A percentile compares a stretch with the other conserved stretches of the same genome.
Conservation (phyloP, 1,140 invertebrate species). For the Prorops nasuta region DNA sequence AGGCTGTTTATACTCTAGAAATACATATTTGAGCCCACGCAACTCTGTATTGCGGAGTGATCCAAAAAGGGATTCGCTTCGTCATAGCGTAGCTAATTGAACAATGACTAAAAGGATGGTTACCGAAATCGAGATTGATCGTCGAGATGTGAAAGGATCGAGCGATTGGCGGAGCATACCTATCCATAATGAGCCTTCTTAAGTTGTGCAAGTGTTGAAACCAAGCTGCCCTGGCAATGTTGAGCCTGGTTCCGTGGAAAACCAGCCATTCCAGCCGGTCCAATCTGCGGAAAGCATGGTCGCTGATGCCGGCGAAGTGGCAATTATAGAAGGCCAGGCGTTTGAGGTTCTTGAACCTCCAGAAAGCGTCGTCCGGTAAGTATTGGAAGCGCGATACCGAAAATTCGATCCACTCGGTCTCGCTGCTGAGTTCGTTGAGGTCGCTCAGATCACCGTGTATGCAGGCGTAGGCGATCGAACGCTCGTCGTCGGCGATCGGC, state of each 20-base stretch:
- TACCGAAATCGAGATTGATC: too few species aligned
- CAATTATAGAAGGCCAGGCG: constrained; percentile 39
- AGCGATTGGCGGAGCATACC: too few species aligned
- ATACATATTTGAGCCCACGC: too few species aligned
- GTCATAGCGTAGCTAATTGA: too few species aligned
- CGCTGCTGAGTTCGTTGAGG: constrained; percentile 25
- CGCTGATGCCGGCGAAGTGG: constrained; percentile 20
- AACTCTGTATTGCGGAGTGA: too few species aligned
- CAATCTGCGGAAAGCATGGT: constrained; percentile 30
- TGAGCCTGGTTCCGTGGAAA: constrained; percentile 30
- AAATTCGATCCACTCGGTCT: constrained; percentile 42
- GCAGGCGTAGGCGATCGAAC: constrained; percentile 37
- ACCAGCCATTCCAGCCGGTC: constrained; percentile 32
- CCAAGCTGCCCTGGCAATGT: constrained; percentile 18
- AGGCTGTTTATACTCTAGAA: too few species aligned
- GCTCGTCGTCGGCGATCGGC: constrained; percentile 22
- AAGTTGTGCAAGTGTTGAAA: constrained; percentile 29
- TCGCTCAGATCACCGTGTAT: constrained; percentile 29
- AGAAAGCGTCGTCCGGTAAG: constrained; percentile 30
- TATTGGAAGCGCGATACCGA: constrained; percentile 30
- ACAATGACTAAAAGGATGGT: too few species aligned
- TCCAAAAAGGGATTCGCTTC: too few species aligned
- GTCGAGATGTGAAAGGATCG: too few species aligned
- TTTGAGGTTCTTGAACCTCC: constrained; percentile 22
- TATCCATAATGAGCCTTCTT: constrained; percentile 26